A percentile compares a stretch with the other conserved stretches of the same genome.
Conservation (phyloP, 2,113 vertebrate genomes). For the Sceloporus tristichus region DNA sequence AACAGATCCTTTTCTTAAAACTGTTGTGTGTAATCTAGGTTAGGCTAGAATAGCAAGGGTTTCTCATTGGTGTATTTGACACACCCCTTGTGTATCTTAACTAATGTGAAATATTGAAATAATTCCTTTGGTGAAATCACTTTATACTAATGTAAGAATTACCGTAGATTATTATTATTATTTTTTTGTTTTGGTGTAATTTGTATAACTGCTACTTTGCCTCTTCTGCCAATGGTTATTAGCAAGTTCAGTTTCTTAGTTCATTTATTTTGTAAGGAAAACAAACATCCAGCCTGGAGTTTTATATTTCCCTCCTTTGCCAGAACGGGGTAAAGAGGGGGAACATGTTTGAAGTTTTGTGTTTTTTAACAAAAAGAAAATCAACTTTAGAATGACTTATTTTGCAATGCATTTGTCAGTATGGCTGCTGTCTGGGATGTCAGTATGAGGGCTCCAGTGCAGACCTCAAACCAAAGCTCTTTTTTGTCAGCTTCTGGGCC, state of each 20-base stretch:
- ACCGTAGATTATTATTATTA: conserved; percentile 47
- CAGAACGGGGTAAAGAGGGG: conserved; percentile 55
- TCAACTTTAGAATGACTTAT: conserved; percentile 61
- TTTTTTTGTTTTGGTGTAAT: conserved; percentile 60
- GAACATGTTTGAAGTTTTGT: conserved; percentile 33
- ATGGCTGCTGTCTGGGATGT: conserved; percentile 25
- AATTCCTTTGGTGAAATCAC: conserved; percentile 75
- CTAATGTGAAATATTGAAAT: conserved; percentile 81
- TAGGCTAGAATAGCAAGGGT: conserved; percentile 59
- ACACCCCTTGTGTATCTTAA: conserved; percentile 64
- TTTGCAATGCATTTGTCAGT: conserved; percentile 58
- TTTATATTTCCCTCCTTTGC: conserved; percentile 66
- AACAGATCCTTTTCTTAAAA: conserved; percentile 73
- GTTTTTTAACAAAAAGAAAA: not conserved
- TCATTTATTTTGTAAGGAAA: conserved; percentile 72
- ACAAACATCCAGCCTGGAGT: conserved; percentile 63
- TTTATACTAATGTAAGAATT: conserved; percentile 70
- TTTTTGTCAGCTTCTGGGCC: not conserved
- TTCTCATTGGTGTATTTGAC: conserved; percentile 28
- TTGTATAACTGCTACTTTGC: conserved; percentile 75
- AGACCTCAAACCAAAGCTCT: conserved; percentile 36
- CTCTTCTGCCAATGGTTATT: conserved; percentile 73
- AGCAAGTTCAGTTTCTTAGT: conserved; percentile 72
- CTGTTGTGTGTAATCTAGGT: conserved; percentile 74
- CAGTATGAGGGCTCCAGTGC: not conserved